Conservation (phyloP, 2,113 vertebrate genomes). For the Phocoena phocoena region DNA sequence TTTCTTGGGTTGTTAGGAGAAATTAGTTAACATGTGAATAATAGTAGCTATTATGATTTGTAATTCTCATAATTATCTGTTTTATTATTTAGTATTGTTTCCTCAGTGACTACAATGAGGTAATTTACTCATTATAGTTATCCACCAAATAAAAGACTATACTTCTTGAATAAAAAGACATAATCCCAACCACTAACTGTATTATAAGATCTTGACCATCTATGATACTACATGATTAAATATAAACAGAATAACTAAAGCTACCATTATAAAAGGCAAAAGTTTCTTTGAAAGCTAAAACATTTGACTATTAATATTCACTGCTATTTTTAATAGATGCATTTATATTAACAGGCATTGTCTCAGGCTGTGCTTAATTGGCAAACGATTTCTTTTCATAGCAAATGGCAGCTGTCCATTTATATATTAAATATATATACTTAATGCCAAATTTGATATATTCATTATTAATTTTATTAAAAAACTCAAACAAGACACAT, state of each 20-base stretch:
- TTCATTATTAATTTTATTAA: not conserved
- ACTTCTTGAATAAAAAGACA: not conserved
- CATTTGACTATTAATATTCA: not conserved
- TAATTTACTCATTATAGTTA: not conserved
- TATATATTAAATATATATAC: not conserved
- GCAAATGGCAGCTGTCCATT: not conserved
- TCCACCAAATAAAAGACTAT: not conserved
- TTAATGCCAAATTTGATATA: not conserved
- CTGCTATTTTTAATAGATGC: not conserved
- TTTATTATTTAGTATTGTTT: not conserved
- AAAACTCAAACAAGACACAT: not conserved
- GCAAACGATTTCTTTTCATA: not conserved
- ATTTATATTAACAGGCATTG: not conserved
- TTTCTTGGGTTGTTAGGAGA: not conserved
- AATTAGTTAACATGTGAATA: not conserved
- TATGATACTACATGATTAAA: not conserved
- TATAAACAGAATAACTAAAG: not conserved
- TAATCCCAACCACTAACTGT: not conserved
- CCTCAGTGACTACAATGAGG: not conserved
- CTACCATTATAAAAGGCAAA: not conserved
- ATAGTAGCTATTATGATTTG: not conserved
- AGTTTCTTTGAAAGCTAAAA: not conserved
- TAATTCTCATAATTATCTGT: not conserved
- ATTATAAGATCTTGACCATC: not conserved
- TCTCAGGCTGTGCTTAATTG: not conserved